Percentiles rank a stretch among this genome's conserved stretches.
phyloP scores from a whole-genome alignment of 2,113 vertebrate species.

The Anas platyrhynchos region DNA sequence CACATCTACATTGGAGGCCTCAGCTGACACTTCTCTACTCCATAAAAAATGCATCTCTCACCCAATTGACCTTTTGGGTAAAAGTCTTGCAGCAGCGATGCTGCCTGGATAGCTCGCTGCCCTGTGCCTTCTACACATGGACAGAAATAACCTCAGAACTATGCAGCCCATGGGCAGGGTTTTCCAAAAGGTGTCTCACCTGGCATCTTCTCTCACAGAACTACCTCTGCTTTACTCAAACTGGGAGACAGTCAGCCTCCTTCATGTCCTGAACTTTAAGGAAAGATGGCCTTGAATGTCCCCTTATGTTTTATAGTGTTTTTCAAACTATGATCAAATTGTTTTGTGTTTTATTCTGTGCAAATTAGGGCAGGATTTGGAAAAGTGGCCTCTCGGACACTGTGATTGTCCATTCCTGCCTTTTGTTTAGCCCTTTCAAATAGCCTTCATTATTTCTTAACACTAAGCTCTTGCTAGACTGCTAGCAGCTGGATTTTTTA shows the following conservation, averaged over 20 bases:
- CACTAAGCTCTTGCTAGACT: neutral
- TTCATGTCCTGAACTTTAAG: neutral
- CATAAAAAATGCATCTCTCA: conserved; percentile 28
- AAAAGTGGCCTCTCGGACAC: neutral
- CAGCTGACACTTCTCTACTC: neutral
- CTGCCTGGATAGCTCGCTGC: neutral
- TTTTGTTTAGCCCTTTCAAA: neutral
- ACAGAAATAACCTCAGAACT: neutral
- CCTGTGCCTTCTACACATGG: neutral
- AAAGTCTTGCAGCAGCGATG: neutral
- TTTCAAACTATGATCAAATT: neutral
- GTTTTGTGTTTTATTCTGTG: neutral
- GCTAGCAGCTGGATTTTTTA: neutral
- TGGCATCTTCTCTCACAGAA: neutral
- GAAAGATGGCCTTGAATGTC: neutral
- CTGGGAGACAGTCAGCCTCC: neutral
- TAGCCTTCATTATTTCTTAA: neutral
- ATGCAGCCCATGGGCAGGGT: neutral
- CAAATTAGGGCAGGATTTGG: neutral
- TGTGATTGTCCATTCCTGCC: neutral
- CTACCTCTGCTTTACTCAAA: neutral
- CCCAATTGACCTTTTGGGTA: conserved; percentile 33
- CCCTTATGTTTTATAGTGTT: neutral
- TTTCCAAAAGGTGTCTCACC: neutral
- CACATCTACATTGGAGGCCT: neutral